Conservation (phyloP, 2,113 vertebrate genomes). For the Eulacestoma nigropectus region DNA sequence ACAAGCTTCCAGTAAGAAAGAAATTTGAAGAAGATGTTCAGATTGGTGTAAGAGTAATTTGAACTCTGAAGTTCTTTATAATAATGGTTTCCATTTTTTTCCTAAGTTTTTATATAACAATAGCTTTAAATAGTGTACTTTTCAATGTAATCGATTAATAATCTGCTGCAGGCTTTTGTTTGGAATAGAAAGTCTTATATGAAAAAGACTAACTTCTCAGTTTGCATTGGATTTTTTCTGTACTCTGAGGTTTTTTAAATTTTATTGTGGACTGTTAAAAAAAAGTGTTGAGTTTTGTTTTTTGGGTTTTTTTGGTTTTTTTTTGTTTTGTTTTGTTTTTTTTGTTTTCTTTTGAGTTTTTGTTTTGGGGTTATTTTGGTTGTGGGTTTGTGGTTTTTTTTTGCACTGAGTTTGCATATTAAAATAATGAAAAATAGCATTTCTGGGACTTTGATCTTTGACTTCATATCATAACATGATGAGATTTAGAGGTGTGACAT, state of each 20-base stretch:
- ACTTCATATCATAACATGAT: not conserved
- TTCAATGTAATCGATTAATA: not conserved
- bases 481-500: not conserved
- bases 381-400: not conserved
- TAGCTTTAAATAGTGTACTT: not conserved
- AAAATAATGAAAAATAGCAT: not conserved
- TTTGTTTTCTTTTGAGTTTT: too few relatives aligned
- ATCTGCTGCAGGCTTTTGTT: not conserved
- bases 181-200: not conserved
- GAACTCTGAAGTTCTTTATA: not conserved
- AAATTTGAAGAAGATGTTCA: not conserved
- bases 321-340: too few relatives aligned
- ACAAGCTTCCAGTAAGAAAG: not conserved
- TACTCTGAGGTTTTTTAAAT: not conserved
- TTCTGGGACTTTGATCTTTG: not conserved
- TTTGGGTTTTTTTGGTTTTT: too few relatives aligned
- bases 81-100: not conserved
- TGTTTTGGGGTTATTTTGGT: not conserved
- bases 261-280: not conserved
- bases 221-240: not conserved
- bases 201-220: not conserved
- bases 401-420: not conserved
- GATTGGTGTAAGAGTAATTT: not conserved
- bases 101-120: not conserved
- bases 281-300: not conserved